Evolutionary conservation across 2,113 vertebrate genomes (phyloP), one percentile per base, ranked within the genome.

Genomic region (Isichthys henryi): DNA sequence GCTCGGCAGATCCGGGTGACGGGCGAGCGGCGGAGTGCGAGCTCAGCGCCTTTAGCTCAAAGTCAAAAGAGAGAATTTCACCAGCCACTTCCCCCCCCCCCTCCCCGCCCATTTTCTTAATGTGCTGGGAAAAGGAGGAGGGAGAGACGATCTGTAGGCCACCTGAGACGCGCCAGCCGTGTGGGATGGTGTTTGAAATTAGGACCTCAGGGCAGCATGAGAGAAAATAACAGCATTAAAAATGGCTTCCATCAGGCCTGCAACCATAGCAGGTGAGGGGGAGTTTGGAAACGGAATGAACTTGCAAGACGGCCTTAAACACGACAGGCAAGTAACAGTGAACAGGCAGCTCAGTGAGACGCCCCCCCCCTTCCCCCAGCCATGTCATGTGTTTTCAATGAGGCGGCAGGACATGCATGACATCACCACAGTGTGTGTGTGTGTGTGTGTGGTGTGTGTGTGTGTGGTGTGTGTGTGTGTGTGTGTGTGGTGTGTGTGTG

Each of bases 371-470:
- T 15, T 3, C 13, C 49, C 49, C 52, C 52, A 1, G 70, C 77
- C 53, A 19, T 39, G 77, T 92, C 93, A 92, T 92, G 93, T 95
- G 93, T 91, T 94, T 93, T 93, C 90, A 92, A 91, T 95, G 94
- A 93, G 91, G 91, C 74, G 90, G 19, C 91, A 94, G 93, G 94
- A 92, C 90, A 89, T 91, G 91, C 13, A 45, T 82, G 77, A 23
- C 35, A 45, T 74, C 66, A 74, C 9, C n/a, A 35, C 27, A 92
- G 89, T 21, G 23, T 39, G 39, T 11, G 62, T 53, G 49, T 70
- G 89, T 21, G 53, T 56, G 52, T 56, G 66, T 50, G 49, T 50
- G 39, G 39, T 39, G 39, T 39, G 3, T 3, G 5, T 45, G 43
- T 45, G 46, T 5, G 89, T 19, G 31, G 58, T 89, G 89, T 21